Evolutionary conservation across 2,888 invertebrate genomes (phyloP), one percentile per base, ranked within the genome.

Genomic region (Sminthurinus aureus): DNA sequence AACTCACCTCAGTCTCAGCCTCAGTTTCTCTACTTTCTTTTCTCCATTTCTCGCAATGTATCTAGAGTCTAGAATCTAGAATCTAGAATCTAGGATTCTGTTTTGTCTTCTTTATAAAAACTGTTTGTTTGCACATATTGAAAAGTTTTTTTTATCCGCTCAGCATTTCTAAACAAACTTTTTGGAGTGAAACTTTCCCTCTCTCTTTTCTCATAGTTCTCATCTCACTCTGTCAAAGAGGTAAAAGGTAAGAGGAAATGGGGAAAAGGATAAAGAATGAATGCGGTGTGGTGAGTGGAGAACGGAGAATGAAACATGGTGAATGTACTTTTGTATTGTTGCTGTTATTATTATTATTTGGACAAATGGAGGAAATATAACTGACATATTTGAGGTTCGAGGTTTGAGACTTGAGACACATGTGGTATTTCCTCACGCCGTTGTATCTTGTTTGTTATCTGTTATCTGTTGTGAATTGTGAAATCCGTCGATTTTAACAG

Each of bases 41-140:
- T 58, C 58, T 12, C 58, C 11, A 11, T 58, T 15, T 58, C 11
- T 58, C 58, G 58, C 58, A 58, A n/a, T 8, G 52, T 52, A 52
- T 52, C 52, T 52, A 52, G 8, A 8, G 8, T 11, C 52, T 11
- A 52, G 52, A n/a, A n/a, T n/a, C n/a, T n/a, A n/a, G n/a, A n/a
- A 52, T 8, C 9, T 52, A 52, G 9, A 11, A 52, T 13, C 9
- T 11, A 13, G 52, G 52, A 52, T 11, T 71, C 22, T 71, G 71
- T 71, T 22, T 20, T 71, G 9, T 20, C 22, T 71, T 71, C 22
- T 71, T 71, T 22, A n/a, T 67, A 71, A 71, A 71, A 71, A 22
- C 9, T 12, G 20, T 71, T 71, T 71, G 71, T 71, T 71, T 71
- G 71, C 71, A 71, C 71, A 71, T 71, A 71, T 22, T 71, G 71